phyloP scores from a whole-genome alignment of 1,140 invertebrate species.

The Bombus fervidus region DNA sequence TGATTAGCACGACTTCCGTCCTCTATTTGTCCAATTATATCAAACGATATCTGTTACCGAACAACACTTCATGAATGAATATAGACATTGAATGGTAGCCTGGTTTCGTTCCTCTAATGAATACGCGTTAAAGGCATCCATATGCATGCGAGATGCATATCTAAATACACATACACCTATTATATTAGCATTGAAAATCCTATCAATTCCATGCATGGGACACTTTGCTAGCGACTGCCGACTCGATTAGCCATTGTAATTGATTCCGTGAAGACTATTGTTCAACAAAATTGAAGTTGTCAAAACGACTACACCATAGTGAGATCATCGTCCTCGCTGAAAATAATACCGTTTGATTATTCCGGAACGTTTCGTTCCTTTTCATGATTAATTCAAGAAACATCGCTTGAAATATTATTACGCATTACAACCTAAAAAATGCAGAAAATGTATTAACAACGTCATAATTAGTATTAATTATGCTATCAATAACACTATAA shows the following conservation, averaged over 20 bases:
- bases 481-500: no score
- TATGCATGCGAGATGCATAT: constrained; percentile 31
- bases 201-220: no score
- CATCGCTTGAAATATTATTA: no score
- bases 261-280: constrained; percentile 20
- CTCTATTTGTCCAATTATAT: constrained; percentile 10
- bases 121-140: constrained; percentile 16
- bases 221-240: not conserved
- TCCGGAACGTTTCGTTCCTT: not conserved
- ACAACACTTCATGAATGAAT: constrained; percentile 24
- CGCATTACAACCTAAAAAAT: no score
- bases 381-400: no score
- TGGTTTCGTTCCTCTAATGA: constrained; percentile 22
- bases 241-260: constrained; percentile 27
- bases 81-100: constrained; percentile 1
- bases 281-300: constrained; percentile 27
- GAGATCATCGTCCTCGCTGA: not conserved
- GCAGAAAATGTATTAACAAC: no score
- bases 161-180: constrained; percentile 4
- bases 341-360: not conserved
- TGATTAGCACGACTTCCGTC: not conserved
- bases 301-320: not conserved
- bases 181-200: constrained; percentile 13
- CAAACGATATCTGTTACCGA: constrained; percentile 22
- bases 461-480: no score